Percentiles rank a stretch among this genome's conserved stretches.
phyloP scores from a whole-genome alignment of 2,888 invertebrate species.

The Ganaspis brasiliensis region DNA sequence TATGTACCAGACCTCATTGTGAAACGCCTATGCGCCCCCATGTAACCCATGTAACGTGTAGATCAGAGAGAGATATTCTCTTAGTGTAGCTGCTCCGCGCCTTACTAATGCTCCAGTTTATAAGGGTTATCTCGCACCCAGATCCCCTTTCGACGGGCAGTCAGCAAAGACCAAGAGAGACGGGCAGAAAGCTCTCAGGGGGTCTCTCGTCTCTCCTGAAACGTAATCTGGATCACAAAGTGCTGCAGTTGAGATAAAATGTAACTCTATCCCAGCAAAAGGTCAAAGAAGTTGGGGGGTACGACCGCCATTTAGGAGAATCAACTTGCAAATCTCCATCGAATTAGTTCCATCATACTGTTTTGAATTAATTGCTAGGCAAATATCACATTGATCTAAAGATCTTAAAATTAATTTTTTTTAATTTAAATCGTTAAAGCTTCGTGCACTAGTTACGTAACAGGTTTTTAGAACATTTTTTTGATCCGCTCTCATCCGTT shows the following conservation, averaged over 20 bases:
- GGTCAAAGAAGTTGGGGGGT: conserved; percentile 59
- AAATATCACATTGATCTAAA: background rate
- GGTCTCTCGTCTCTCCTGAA: conserved; percentile 26
- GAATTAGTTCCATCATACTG: background rate
- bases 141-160: conserved; percentile 49
- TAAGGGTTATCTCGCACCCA: conserved; percentile 64
- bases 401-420: too few relatives aligned
- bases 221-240: conserved; percentile 42
- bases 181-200: conserved; percentile 26
- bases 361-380: background rate
- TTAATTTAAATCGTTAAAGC: too few relatives aligned
- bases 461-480: too few relatives aligned
- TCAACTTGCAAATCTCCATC: background rate
- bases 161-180: conserved; percentile 39
- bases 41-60: conserved; percentile 68
- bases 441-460: too few relatives aligned
- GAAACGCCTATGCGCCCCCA: conserved; percentile 71
- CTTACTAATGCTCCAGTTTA: conserved; percentile 79
- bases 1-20: conserved; percentile 76
- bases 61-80: conserved; percentile 71
- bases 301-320: conserved; percentile 38
- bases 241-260: conserved; percentile 49
- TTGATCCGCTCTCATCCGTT: too few relatives aligned
- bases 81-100: conserved; percentile 70
- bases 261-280: conserved; percentile 60